These are phyloP conservation scores for Daphoenositta chrysoptera DNA, from an alignment of 2,113 vertebrate genomes.

Conservation along the genomic window DNA sequence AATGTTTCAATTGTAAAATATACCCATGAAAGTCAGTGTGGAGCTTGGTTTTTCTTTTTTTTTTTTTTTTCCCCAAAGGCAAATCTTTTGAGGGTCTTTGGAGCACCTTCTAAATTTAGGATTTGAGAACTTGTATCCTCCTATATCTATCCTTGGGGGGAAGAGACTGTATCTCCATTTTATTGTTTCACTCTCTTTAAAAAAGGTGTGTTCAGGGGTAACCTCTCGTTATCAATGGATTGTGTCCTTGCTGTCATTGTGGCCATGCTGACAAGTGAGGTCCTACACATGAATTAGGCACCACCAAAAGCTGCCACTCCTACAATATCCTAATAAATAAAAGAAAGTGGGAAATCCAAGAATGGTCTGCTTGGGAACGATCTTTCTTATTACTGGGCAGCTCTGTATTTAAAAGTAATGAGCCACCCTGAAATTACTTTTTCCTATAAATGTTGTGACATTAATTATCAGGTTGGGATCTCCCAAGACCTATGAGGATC, in stretches of 20 bases:
- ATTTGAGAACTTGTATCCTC: not conserved
- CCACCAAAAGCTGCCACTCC: not conserved
- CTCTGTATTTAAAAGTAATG: not conserved
- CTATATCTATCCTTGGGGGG: not conserved
- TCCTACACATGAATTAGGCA: not conserved
- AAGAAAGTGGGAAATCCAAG: not conserved
- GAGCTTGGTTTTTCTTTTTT: not conserved
- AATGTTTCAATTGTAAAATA: not conserved
- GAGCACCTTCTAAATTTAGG: not conserved
- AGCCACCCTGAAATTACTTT: not conserved
- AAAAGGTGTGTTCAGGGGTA: not conserved
- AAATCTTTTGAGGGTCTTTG: not conserved
- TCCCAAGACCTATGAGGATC: conserved; percentile 11
- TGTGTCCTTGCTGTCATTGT: not conserved
- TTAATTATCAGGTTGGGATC: not conserved
- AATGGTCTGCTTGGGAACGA: not conserved
- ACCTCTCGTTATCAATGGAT: not conserved
- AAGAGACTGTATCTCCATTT: not conserved
- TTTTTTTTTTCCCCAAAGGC: too few relatives aligned
- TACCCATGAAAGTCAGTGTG: not conserved
- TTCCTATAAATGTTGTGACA: not conserved
- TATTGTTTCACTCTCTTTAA: not conserved
- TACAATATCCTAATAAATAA: not conserved
- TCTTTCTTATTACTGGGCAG: not conserved
- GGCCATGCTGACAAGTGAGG: not conserved